Conservation (phyloP, 2,113 vertebrate genomes). For the Sterrhoptilus dennistouni region DNA sequence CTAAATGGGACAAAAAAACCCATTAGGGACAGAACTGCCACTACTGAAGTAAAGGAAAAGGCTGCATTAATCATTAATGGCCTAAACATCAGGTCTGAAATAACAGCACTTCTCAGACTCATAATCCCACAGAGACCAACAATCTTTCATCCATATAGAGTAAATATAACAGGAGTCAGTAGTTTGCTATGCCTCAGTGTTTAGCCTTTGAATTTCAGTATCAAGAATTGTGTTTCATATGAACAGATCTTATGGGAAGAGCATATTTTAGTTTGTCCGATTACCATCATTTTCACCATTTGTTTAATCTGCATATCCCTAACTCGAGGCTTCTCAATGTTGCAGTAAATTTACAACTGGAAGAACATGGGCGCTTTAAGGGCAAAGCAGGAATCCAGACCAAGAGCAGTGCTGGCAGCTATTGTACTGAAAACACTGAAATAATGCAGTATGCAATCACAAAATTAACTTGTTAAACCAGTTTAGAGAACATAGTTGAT, state of each 20-base stretch:
- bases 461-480: background rate
- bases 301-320: background rate
- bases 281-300: background rate
- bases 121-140: background rate
- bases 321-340: background rate
- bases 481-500: background rate
- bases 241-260: background rate
- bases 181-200: background rate
- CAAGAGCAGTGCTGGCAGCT: background rate
- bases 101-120: background rate
- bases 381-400: background rate
- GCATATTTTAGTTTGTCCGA: background rate
- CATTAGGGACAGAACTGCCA: background rate
- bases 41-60: background rate
- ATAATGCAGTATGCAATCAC: background rate
- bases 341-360: background rate
- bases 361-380: background rate
- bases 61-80: background rate
- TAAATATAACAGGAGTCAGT: background rate
- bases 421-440: background rate
- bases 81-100: slow-evolving; percentile 32
- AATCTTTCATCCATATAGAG: background rate
- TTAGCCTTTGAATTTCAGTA: background rate
- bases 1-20: background rate
- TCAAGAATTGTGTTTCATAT: background rate